Base-by-base conservation (phyloP, 2,888 invertebrate species). In the Papilio elwesi region DNA sequence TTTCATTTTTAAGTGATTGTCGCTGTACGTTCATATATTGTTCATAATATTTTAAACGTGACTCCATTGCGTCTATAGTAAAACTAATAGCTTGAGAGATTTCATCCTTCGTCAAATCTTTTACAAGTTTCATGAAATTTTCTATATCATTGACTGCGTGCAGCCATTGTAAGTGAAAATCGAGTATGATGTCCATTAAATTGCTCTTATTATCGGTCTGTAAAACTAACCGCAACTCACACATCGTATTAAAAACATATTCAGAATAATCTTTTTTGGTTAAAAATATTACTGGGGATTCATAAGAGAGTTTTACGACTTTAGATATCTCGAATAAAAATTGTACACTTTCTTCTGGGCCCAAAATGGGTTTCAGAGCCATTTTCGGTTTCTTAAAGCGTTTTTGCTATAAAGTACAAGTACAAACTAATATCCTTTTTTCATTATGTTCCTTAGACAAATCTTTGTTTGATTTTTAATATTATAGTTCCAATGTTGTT, bases 131-230 rank as follows among this genome's bases (percentile, higher is more conserved):
- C 76, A 80, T 83, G 75, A 85, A 90, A 48, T 80, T 79, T 74
- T 92, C 88, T 75, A 93, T 78, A 43, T 92, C 93, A 71, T 83
- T 85, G 1, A 93, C 85, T 8, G 86, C 82, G 63, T 85, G 83
- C 59, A 93, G 76, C 93, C 93, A 93, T 77, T 89, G 85, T 62
- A 93, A 79, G 79, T 93, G 92, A 78, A 85, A 88, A 71, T 92
- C 91, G 26, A 90, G 86, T 74, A 93, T 84, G 7, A 76, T 74
- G 76, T 92, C 89, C 53, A 88, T 85, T 26, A 89, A 74, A 71
- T 80, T 78, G 43, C 78, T 75, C 73, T 87, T 87, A 15, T 79
- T 74, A 49, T 77, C 80, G 3, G 79, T 80, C 73, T 79, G 77
- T 52, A 92, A 76, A 55, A 85, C 83, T 55, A 78, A 74, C 47